Conservation (phyloP, 2,797 vertebrate genomes). For the Gymnothorax javanicus region DNA sequence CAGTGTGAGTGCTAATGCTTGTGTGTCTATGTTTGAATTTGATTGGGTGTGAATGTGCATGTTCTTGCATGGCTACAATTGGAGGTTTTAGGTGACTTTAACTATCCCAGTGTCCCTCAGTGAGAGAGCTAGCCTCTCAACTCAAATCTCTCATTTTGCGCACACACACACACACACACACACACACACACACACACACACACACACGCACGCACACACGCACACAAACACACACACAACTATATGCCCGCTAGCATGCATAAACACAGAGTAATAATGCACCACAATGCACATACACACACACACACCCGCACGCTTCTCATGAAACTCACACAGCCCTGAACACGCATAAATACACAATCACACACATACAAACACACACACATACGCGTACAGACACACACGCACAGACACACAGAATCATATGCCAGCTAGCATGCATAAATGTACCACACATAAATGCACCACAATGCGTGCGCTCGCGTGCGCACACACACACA, state of each 20-base stretch:
- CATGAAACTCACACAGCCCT: too few species aligned
- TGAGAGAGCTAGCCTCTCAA: not conserved
- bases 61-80: not conserved
- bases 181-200: constrained; percentile 28
- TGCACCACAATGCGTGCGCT: too few species aligned
- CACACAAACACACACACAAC: constrained; percentile 27
- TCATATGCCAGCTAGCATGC: not conserved
- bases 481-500: constrained; percentile 28
- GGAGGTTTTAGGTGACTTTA: too few species aligned
- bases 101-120: not conserved
- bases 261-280: constrained; percentile 11
- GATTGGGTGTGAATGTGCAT: not conserved
- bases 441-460: constrained; percentile 6
- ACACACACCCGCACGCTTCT: too few species aligned
- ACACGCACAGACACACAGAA: constrained; percentile 16
- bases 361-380: too few species aligned
- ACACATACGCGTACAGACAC: constrained; percentile 29
- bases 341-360: too few species aligned
- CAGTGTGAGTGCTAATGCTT: constrained; percentile 27
- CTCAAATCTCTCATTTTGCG: constrained; percentile 13
- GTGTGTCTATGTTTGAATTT: not conserved
- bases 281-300: not conserved
- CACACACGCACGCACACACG: constrained; percentile 29
- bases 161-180: not conserved
- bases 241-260: constrained; percentile 31